Evolutionary conservation across 2,113 vertebrate genomes (phyloP).

Genomic region (Prunella fulvescens): DNA sequence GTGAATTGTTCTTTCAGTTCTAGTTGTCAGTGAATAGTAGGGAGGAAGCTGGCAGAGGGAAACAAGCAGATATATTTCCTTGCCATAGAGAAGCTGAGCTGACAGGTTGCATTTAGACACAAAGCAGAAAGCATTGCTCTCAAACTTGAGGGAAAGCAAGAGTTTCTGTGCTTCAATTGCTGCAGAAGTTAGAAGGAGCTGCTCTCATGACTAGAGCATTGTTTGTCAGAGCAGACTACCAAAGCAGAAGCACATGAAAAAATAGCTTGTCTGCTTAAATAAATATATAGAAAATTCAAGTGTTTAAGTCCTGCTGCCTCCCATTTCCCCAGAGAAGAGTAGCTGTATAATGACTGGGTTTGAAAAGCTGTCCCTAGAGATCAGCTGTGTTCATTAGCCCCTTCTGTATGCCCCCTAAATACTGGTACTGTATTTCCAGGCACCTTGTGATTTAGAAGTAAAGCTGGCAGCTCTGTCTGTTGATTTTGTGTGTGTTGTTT

Average conservation of each 20-base stretch:
- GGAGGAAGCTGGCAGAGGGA: neutral
- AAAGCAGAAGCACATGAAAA: neutral
- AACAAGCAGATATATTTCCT: neutral
- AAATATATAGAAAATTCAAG: neutral
- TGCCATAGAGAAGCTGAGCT: neutral
- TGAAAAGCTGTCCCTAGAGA: neutral
- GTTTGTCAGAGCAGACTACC: neutral
- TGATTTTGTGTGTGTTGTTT: neutral
- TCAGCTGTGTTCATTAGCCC: no score
- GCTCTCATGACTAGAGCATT: accelerated
- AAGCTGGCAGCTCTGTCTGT: neutral
- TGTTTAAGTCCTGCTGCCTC: accelerated
- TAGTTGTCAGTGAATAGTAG: no score
- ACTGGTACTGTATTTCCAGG: neutral
- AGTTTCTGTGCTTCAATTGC: neutral
- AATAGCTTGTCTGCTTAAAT: neutral
- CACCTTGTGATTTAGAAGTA: neutral
- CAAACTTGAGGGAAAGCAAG: neutral
- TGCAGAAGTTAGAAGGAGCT: neutral
- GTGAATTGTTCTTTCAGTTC: neutral
- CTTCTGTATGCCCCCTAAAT: neutral
- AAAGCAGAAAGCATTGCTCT: neutral
- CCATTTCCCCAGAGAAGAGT: neutral
- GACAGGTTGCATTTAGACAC: neutral
- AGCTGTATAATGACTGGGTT: neutral